Evolutionary conservation across 1,140 invertebrate species (phyloP).

Genomic region (Hyles euphorbiae): DNA sequence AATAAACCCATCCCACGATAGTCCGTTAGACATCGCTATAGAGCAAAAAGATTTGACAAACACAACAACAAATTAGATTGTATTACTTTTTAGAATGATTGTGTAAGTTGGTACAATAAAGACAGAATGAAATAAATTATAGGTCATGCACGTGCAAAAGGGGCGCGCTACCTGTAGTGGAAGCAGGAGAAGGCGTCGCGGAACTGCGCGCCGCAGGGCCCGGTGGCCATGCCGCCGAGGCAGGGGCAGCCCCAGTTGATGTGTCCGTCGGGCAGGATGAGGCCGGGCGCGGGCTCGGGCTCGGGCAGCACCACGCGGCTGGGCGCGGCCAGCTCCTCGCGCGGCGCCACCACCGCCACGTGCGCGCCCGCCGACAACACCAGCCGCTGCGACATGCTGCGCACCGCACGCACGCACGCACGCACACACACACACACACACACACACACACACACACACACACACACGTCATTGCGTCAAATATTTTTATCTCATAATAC

Average conservation of each 20-base stretch:
- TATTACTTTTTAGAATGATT: too few relatives aligned
- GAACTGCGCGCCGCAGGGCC: conserved; percentile 95
- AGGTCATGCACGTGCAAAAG: not conserved
- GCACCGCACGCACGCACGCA: too few relatives aligned
- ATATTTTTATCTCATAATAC: too few relatives aligned
- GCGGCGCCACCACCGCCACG: conserved; percentile 87
- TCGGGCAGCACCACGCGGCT: conserved; percentile 84
- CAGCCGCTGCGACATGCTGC: too few relatives aligned
- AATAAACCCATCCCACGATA: not conserved
- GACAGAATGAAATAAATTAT: too few relatives aligned
- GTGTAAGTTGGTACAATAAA: too few relatives aligned
- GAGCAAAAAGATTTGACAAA: not conserved
- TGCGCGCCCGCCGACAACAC: conserved; percentile 76
- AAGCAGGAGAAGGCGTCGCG: conserved; percentile 96
- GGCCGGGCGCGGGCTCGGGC: conserved; percentile 84
- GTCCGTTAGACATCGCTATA: not conserved
- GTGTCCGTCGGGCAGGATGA: conserved; percentile 90
- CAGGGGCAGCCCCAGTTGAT: conserved; percentile 99
- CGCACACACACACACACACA: too few relatives aligned
- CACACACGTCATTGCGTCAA: too few relatives aligned
- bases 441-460: too few relatives aligned
- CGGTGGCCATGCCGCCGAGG: conserved; percentile 95
- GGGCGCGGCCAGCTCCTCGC: conserved; percentile 85
- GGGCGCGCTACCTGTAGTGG: conserved; percentile 79
- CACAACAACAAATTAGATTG: too few relatives aligned